Conservation (phyloP, 1,140 invertebrate genomes). For the Magallana angulata region DNA sequence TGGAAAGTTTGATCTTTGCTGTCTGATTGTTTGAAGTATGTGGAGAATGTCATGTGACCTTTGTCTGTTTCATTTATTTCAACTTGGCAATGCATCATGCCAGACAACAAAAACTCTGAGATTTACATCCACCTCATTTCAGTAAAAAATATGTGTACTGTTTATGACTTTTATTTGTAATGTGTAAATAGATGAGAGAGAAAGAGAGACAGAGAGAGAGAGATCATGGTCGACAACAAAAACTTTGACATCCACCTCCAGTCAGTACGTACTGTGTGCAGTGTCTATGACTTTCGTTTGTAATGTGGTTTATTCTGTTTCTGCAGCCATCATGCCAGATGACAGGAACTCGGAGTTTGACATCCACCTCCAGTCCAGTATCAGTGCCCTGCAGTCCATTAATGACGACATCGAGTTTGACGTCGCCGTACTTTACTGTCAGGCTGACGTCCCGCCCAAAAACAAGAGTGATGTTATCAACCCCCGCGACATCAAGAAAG, state of each 20-base stretch:
- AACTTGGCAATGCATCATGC: too few species aligned
- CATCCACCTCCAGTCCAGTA: conserved; percentile 70
- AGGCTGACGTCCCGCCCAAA: conserved; percentile 58
- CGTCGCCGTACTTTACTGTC: conserved; percentile 72
- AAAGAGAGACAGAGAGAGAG: too few species aligned
- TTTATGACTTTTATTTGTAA: too few species aligned
- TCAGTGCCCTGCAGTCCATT: conserved; percentile 67
- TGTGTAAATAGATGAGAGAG: too few species aligned
- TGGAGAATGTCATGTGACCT: background rate
- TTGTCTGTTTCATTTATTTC: too few species aligned
- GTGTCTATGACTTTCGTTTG: background rate
- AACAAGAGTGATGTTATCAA: conserved; percentile 56
- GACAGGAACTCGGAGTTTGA: conserved; percentile 73
- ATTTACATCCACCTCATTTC: too few species aligned
- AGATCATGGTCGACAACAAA: too few species aligned
- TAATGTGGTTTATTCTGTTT: background rate
- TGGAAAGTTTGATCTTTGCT: background rate
- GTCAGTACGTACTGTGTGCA: too few species aligned
- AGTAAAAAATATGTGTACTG: too few species aligned
- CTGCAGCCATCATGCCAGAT: conserved; percentile 73
- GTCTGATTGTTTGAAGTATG: background rate
- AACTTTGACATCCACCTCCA: too few species aligned
- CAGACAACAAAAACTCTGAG: too few species aligned
- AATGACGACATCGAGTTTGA: conserved; percentile 65
- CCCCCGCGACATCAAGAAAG: conserved; percentile 64